These are phyloP conservation scores for Sinotaia quadrata DNA, from an alignment of 2,888 invertebrate species.

Conservation along the genomic window DNA sequence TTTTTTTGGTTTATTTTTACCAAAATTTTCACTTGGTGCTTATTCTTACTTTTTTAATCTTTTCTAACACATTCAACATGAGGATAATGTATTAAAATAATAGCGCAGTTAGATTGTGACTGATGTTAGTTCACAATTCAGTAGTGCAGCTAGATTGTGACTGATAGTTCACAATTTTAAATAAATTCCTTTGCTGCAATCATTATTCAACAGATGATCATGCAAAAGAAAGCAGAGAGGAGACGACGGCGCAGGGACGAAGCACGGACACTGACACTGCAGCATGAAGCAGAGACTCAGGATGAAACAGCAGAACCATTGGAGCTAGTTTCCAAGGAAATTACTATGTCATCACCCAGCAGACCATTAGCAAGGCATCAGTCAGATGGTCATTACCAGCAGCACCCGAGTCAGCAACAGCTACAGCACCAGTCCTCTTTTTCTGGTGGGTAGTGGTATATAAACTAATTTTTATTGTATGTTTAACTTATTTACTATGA, in stretches of 20 bases:
- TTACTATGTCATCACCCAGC: slow-evolving; percentile 25
- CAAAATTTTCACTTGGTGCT: no score
- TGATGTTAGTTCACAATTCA: no score
- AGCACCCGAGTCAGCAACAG: background rate
- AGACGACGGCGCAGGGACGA: slow-evolving; percentile 60
- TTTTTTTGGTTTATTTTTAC: no score
- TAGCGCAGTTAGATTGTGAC: no score
- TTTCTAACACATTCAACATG: no score
- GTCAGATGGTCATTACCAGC: slow-evolving; percentile 28
- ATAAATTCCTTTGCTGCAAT: no score
- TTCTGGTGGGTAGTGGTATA: slow-evolving; percentile 25
- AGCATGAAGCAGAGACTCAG: slow-evolving; percentile 13
- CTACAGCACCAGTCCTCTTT: slow-evolving; percentile 58
- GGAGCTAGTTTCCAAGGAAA: slow-evolving; percentile 36
- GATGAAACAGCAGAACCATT: slow-evolving; percentile 18
- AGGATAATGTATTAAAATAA: no score
- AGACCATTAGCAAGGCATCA: slow-evolving; percentile 37
- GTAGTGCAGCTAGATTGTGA: no score
- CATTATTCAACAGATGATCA: slow-evolving; percentile 65
- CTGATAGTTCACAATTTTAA: no score
- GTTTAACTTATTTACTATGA: no score
- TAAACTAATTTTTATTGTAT: no score
- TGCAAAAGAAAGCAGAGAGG: slow-evolving; percentile 69
- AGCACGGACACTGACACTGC: slow-evolving; percentile 28
- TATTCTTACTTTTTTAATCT: no score